Base-by-base conservation (phyloP, 2,888 invertebrate species). In the Colletes collaris region DNA sequence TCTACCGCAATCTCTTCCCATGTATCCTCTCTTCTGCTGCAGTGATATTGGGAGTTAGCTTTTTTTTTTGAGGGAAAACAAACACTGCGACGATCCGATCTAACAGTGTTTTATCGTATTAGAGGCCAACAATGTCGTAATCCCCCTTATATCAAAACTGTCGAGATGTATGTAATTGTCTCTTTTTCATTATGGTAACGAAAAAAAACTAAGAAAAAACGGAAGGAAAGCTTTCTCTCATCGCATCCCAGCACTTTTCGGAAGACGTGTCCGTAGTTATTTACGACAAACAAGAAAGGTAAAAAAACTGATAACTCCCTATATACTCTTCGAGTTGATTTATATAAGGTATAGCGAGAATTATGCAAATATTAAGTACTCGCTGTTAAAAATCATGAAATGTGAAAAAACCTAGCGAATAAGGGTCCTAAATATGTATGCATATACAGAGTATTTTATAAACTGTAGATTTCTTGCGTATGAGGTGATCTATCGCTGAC, bases 41-140 rank as follows among this genome's bases (percentile, higher is more conserved):
- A 91, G 90, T 87, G 89, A 90, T 86, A 89, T 90, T 87, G 88
- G 90, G 86, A 91, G 89, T 91, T 92, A 91, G 88, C 87, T 90
- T 85, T 84, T 87, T 79, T 63, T 87, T 79, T 63, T 66, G 40
- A 62, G 56, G 59, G 16, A 74, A 46, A 66, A 62, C 62, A 50
- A 59, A 52, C 62, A 64, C 50, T 50, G 64, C 59, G 68, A 69
- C 40, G 60, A 79, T 58, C 49, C 37, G 59, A 56, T 10, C 64
- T 40, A 35, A 72, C 64, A 64, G 52, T 72, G 59, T 60, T 76
- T 49, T 55, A 68, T 76, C 56, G n/a, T 65, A 69, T 55, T 16
- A 79, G 55, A 67, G 58, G 53, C 63, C 65, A 70, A 27, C 59
- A 65, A 53, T 69, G 50, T 78, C 52, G 60, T 70, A 65, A 64